These are phyloP conservation scores for Drosophila suboccidentalis DNA, from an alignment of 2,888 invertebrate species.

Conservation along the genomic window DNA sequence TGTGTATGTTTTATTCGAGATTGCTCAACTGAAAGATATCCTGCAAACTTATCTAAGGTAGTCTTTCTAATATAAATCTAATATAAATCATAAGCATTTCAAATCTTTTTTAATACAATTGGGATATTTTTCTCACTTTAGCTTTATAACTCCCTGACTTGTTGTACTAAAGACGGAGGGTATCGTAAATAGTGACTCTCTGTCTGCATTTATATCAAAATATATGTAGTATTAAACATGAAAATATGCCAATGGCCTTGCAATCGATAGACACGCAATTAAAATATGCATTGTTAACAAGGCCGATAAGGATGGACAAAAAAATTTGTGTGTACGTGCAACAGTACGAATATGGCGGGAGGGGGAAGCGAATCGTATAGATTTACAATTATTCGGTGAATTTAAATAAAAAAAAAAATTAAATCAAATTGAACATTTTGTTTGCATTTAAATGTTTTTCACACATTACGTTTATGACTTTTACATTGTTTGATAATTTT, in stretches of 20 bases:
- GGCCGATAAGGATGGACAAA: slow-evolving; percentile 37
- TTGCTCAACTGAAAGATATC: neutral
- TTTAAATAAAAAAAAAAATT: neutral
- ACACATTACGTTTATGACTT: slow-evolving; percentile 23
- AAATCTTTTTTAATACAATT: neutral
- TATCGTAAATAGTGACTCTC: neutral
- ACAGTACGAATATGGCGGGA: neutral
- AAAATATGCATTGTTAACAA: slow-evolving; percentile 67
- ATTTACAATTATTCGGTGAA: slow-evolving; percentile 21
- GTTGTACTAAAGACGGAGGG: neutral
- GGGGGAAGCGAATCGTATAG: slow-evolving; percentile 2
- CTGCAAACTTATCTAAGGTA: neutral
- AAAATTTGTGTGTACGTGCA: slow-evolving; percentile 2
- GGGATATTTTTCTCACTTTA: neutral
- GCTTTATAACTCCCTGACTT: neutral
- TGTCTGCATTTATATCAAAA: slow-evolving; percentile 9
- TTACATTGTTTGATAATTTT: slow-evolving; percentile 4
- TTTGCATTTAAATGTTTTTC: slow-evolving; percentile 26
- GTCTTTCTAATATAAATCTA: neutral
- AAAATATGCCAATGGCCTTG: slow-evolving; percentile 49
- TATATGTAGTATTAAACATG: slow-evolving; percentile 10
- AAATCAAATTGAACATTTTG: slow-evolving; percentile 12
- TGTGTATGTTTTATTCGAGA: neutral
- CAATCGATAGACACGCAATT: slow-evolving; percentile 44
- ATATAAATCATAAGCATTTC: neutral